Conservation (phyloP, 2,797 vertebrate species). For the Acipenser ruthenus region DNA sequence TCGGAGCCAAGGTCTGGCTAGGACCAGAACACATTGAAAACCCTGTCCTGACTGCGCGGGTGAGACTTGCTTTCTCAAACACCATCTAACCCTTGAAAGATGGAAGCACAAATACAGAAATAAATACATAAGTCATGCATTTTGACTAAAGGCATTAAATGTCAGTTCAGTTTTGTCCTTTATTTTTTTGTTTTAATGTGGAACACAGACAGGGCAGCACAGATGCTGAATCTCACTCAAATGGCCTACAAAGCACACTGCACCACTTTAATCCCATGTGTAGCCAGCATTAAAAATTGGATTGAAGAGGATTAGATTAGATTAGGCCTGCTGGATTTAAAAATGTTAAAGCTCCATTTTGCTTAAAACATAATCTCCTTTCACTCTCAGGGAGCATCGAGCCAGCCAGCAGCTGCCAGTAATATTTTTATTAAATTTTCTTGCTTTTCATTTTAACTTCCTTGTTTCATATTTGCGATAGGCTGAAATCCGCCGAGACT, state of each 20-base stretch:
- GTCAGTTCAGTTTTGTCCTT: no score
- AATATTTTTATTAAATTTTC: slow-evolving; percentile 53
- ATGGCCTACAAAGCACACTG: slow-evolving; percentile 79
- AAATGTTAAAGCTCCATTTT: slow-evolving; percentile 91
- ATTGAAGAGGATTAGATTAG: slow-evolving; percentile 96
- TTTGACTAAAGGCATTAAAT: no score
- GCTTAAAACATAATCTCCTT: slow-evolving; percentile 88
- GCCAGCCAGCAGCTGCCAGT: slow-evolving; percentile 62
- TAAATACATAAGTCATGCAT: no score
- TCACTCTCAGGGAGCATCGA: slow-evolving; percentile 69
- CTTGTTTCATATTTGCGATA: slow-evolving; percentile 54
- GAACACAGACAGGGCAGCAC: slow-evolving; percentile 38
- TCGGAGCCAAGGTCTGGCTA: no score
- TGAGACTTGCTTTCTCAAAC: no score
- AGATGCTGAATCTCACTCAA: slow-evolving; percentile 75
- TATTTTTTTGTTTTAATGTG: no score
- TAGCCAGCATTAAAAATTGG: slow-evolving; percentile 97
- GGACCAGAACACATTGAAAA: no score
- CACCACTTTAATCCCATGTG: slow-evolving; percentile 85
- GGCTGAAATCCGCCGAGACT: slow-evolving; percentile 50
- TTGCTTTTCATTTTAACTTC: slow-evolving; percentile 46
- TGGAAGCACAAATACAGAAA: no score
- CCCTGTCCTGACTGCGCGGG: no score
- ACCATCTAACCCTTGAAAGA: no score
- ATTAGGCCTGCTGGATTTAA: slow-evolving; percentile 90